phyloP scores from a whole-genome alignment of 1,140 invertebrate species.

The Medauroidea extradentata region DNA sequence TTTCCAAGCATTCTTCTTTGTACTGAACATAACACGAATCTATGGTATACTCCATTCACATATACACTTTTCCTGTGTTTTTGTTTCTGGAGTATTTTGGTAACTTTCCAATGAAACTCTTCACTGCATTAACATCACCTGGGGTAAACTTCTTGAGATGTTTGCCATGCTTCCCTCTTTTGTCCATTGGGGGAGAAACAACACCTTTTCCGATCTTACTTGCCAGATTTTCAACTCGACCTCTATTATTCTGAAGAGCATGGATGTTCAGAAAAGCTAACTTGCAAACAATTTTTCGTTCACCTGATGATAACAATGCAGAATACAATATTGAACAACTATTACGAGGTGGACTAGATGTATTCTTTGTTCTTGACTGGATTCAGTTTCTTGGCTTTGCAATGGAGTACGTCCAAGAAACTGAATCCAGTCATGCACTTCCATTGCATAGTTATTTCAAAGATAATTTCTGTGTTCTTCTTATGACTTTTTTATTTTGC shows the following conservation, averaged over 20 bases:
- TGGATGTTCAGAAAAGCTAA: not conserved
- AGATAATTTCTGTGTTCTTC: not conserved
- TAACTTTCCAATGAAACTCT: not conserved
- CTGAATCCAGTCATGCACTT: no score
- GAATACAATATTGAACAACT: not conserved
- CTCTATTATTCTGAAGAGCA: not conserved
- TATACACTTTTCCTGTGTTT: constrained; percentile 3
- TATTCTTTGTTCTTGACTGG: no score
- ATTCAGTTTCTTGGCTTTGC: no score
- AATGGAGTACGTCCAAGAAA: no score
- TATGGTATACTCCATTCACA: constrained; percentile 10
- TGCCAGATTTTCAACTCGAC: not conserved
- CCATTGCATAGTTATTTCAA: no score
- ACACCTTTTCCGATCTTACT: not conserved
- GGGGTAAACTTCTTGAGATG: not conserved
- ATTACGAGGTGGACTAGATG: not conserved
- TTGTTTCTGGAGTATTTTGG: not conserved
- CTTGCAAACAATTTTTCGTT: not conserved
- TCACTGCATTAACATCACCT: not conserved
- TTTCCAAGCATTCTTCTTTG: not conserved
- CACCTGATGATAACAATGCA: not conserved
- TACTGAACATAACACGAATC: constrained; percentile 4
- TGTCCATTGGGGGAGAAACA: not conserved
- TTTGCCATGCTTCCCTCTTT: no score
- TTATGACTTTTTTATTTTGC: not conserved